Conservation (phyloP, 2,113 vertebrate species). For the Thalassoma bifasciatum region DNA sequence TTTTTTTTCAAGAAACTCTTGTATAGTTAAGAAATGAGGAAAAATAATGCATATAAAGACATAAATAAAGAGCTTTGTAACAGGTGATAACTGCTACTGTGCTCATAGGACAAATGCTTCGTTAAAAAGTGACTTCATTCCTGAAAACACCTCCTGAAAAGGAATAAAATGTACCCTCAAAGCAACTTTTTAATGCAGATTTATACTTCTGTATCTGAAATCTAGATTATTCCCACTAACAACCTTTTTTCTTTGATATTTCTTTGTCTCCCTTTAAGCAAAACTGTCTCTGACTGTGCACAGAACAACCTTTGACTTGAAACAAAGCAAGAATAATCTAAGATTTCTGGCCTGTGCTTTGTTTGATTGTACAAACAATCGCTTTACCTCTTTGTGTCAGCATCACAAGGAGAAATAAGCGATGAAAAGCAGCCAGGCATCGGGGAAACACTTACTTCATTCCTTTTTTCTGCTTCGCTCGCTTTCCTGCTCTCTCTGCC, state of each 20-base stretch:
- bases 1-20: conserved; percentile 47
- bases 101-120: background rate
- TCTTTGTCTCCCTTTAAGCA: conserved; percentile 9
- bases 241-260: background rate
- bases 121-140: background rate
- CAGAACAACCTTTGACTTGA: conserved; percentile 35
- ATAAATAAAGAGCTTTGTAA: conserved; percentile 13
- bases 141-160: background rate
- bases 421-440: conserved; percentile 48
- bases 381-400: conserved; percentile 67
- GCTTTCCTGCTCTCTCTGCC: conserved; percentile 30
- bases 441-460: conserved; percentile 51
- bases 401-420: conserved; percentile 59
- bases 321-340: conserved; percentile 57
- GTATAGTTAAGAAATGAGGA: conserved; percentile 32
- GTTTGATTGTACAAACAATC: conserved; percentile 68
- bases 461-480: conserved; percentile 26
- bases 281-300: conserved; percentile 17
- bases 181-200: background rate
- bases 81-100: conserved; percentile 8
- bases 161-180: background rate
- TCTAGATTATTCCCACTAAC: conserved; percentile 1
- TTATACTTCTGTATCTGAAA: background rate
- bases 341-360: conserved; percentile 56
- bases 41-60: conserved; percentile 24